Conservation (phyloP, 1,140 invertebrate species). For the Lanistes nyassanus region DNA sequence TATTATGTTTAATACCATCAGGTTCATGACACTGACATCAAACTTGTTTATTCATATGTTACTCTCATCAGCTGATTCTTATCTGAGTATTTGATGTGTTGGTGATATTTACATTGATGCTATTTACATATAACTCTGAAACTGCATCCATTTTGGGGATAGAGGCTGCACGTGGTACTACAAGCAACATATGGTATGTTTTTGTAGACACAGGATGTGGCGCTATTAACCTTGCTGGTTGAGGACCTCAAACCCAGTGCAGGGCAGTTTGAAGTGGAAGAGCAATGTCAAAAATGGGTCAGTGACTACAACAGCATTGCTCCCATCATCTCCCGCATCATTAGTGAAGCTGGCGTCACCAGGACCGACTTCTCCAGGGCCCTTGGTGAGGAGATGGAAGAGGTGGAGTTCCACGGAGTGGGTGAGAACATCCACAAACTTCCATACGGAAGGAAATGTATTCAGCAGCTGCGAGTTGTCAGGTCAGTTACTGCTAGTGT, state of each 20-base stretch:
- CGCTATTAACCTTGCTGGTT: slow-evolving; percentile 12
- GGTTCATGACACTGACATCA: too few relatives aligned
- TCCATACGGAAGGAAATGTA: slow-evolving; percentile 7
- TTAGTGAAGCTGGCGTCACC: not conserved
- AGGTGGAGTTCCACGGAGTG: not conserved
- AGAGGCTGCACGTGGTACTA: too few relatives aligned
- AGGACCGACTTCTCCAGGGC: not conserved
- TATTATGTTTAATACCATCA: too few relatives aligned
- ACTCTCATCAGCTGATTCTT: too few relatives aligned
- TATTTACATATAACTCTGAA: too few relatives aligned
- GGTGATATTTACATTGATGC: too few relatives aligned
- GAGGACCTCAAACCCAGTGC: slow-evolving; percentile 19
- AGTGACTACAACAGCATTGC: slow-evolving; percentile 1
- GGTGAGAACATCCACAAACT: not conserved
- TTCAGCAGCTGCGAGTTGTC: not conserved
- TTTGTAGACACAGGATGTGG: slow-evolving; percentile 26
- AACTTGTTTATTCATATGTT: too few relatives aligned
- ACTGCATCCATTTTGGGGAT: too few relatives aligned
- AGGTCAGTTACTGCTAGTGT: not conserved
- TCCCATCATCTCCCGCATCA: slow-evolving; percentile 20
- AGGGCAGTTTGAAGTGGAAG: slow-evolving; percentile 6
- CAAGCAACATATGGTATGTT: not conserved
- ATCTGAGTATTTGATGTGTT: too few relatives aligned
- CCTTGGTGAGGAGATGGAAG: not conserved
- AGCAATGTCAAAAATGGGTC: slow-evolving; percentile 16